Evolutionary conservation across 2,113 vertebrate genomes (phyloP).

Genomic region (Lophius piscatorius): DNA sequence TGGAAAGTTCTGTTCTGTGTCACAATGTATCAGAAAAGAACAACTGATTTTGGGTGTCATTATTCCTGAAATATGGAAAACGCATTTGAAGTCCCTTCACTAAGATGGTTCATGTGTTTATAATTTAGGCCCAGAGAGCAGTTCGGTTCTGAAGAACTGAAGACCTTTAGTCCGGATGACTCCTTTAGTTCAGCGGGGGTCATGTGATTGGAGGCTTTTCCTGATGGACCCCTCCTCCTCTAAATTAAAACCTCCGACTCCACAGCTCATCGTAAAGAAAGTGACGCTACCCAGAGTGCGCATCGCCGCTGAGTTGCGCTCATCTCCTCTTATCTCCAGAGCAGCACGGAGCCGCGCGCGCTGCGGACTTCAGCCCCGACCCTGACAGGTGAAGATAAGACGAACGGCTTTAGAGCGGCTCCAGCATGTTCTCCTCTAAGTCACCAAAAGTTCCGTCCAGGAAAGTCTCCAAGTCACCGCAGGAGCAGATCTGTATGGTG

Average conservation of each 20-base stretch:
- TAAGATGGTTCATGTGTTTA: too few relatives aligned
- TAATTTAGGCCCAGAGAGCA: too few relatives aligned
- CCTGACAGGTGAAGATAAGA: conserved; percentile 10
- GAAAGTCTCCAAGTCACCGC: not conserved
- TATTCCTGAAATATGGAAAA: too few relatives aligned
- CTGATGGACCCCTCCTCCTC: not conserved
- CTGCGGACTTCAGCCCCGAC: conserved; percentile 64
- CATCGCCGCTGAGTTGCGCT: conserved; percentile 11
- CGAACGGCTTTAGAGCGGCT: not conserved
- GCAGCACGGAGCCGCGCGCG: not conserved
- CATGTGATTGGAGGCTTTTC: not conserved
- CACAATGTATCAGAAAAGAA: too few relatives aligned
- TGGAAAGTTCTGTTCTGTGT: too few relatives aligned
- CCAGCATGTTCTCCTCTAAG: conserved; percentile 59
- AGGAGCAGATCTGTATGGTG: conserved; percentile 59
- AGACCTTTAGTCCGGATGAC: too few relatives aligned
- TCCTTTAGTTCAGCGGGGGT: not conserved
- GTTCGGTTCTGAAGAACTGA: too few relatives aligned
- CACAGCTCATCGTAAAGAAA: not conserved
- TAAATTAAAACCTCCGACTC: not conserved
- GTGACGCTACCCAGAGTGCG: conserved; percentile 5
- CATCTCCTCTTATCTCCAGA: conserved; percentile 25
- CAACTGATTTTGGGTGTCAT: too few relatives aligned
- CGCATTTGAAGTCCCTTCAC: too few relatives aligned
- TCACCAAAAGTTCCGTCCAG: conserved; percentile 10